Conservation (phyloP, 53 echinoderm and acorn worm genomes). For the Echinarachnius parma region DNA sequence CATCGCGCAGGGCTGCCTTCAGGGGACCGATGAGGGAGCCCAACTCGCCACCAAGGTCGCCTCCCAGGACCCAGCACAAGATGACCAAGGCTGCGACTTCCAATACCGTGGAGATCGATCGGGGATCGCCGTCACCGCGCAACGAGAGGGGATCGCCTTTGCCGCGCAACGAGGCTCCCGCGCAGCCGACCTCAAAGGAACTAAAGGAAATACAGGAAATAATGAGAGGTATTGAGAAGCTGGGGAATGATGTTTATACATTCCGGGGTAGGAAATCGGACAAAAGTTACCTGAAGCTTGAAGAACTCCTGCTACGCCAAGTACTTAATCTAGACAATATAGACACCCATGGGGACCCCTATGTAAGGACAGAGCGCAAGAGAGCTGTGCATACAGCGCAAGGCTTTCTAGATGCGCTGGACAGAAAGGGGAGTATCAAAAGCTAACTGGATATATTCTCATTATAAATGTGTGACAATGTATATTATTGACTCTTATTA, state of each 20-base stretch:
- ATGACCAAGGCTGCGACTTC: slow-evolving; percentile 18
- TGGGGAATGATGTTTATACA: slow-evolving; percentile 56
- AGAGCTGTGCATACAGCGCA: slow-evolving; percentile 75
- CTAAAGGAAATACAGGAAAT: slow-evolving; percentile 51
- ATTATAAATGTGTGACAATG: slow-evolving; percentile 24
- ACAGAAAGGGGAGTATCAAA: slow-evolving; percentile 38
- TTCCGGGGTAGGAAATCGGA: slow-evolving; percentile 57
- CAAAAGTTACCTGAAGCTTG: slow-evolving; percentile 70
- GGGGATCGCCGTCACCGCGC: background rate
- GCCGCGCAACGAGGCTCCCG: background rate
- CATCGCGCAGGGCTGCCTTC: background rate
- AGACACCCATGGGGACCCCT: slow-evolving; percentile 67
- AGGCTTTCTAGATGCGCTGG: slow-evolving; percentile 46
- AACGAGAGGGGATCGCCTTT: background rate
- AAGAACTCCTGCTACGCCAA: slow-evolving; percentile 81
- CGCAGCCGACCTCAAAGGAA: slow-evolving; percentile 13
- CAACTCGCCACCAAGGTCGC: slow-evolving; percentile 14
- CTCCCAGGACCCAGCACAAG: slow-evolving; percentile 22
- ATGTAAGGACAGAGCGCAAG: slow-evolving; percentile 63
- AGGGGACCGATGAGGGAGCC: slow-evolving; percentile 8
- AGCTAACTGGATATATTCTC: slow-evolving; percentile 8
- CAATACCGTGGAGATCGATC: slow-evolving; percentile 11
- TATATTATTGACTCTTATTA: too few species aligned
- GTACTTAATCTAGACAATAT: slow-evolving; percentile 81
- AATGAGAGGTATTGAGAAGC: slow-evolving; percentile 29